phyloP scores from a whole-genome alignment of 1,140 invertebrate species.

The Stegodyphus dumicola region DNA sequence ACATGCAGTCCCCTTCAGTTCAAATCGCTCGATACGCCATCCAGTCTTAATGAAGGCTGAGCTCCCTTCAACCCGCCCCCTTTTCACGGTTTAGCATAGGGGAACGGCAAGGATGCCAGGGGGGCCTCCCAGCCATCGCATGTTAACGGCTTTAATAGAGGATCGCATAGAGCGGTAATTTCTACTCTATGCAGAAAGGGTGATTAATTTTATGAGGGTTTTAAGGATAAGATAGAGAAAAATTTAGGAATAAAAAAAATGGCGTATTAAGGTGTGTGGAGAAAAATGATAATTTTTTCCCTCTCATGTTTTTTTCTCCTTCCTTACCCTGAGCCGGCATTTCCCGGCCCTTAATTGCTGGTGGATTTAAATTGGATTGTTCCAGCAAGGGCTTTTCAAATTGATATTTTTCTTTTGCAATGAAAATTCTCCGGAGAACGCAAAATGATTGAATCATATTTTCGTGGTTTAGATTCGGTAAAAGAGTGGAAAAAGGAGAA shows the following conservation, averaged over 20 bases:
- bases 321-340: not conserved
- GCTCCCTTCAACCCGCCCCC: not conserved
- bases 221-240: constrained; percentile 22
- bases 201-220: constrained; percentile 57
- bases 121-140: constrained; percentile 7
- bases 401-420: constrained; percentile 4
- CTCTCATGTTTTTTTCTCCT: not conserved
- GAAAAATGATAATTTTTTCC: constrained; percentile 8
- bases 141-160: constrained; percentile 58
- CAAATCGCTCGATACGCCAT: constrained; percentile 57
- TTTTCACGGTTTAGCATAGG: constrained; percentile 36
- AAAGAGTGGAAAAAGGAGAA: not conserved
- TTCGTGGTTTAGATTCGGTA: constrained; percentile 31
- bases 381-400: not conserved
- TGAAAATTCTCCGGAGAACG: not conserved
- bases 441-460: constrained; percentile 52
- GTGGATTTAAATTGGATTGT: constrained; percentile 52
- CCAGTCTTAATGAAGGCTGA: constrained; percentile 54
- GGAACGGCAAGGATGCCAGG: too few species aligned
- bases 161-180: constrained; percentile 49
- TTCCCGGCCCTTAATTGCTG: constrained; percentile 27
- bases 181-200: constrained; percentile 21
- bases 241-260: not conserved
- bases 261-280: not conserved
- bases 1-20: constrained; percentile 20